These are phyloP conservation scores for Stegastes partitus DNA, from an alignment of 2,113 vertebrate genomes.

Conservation along the genomic window DNA sequence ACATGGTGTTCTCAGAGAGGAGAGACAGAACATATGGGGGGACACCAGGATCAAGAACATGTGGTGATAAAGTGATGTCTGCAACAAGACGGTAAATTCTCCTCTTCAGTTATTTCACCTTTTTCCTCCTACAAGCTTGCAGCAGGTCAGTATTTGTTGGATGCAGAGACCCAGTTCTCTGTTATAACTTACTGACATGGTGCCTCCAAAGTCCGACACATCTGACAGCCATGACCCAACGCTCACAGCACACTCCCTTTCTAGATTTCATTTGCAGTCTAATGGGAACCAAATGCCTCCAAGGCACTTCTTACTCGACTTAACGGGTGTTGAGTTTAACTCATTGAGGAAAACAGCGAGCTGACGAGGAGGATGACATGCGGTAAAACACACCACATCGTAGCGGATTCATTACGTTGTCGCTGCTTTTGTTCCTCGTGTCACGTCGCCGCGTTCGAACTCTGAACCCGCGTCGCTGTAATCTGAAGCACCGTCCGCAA, in stretches of 20 bases:
- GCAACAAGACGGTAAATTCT: background rate
- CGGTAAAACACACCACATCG: background rate
- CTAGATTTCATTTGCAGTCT: slow-evolving; percentile 7
- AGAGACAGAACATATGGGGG: background rate
- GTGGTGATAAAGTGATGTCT: background rate
- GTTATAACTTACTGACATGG: background rate
- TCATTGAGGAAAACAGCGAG: background rate
- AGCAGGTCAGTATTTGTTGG: background rate
- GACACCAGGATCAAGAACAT: background rate
- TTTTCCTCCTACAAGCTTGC: slow-evolving; percentile 28
- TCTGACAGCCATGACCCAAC: background rate
- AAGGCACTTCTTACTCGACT: background rate
- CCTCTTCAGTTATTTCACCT: background rate
- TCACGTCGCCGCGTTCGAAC: slow-evolving; percentile 30
- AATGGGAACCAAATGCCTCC: slow-evolving; percentile 30
- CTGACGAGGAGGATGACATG: background rate
- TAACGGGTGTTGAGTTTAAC: slow-evolving; percentile 14
- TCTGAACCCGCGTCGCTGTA: slow-evolving; percentile 52
- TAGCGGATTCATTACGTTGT: slow-evolving; percentile 10
- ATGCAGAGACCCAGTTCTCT: background rate
- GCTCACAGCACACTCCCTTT: background rate
- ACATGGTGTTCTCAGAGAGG: background rate
- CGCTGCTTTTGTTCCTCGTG: slow-evolving; percentile 16
- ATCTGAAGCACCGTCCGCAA: slow-evolving; percentile 53
- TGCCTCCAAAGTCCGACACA: background rate